A percentile compares a stretch with the other conserved stretches of the same genome.
phyloP scores from a whole-genome alignment of 2,113 vertebrate species.

The Vidua chalybeata region DNA sequence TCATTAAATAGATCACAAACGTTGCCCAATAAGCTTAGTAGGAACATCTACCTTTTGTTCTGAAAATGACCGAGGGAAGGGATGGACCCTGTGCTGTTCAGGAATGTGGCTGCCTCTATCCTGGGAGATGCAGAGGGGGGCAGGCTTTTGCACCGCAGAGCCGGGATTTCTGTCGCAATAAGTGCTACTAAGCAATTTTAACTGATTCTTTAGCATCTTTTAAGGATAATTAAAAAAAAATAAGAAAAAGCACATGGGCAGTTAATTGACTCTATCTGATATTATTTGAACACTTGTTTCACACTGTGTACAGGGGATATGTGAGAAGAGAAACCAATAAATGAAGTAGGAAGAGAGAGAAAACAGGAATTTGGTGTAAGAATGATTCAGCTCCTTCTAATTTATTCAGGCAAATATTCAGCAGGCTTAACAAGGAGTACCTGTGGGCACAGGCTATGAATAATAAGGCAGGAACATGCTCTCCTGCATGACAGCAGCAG shows the following conservation, averaged over 20 bases:
- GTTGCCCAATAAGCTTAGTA: not conserved
- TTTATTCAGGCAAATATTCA: slow-evolving; percentile 57
- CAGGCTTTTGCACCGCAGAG: not conserved
- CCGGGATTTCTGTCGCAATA: slow-evolving; percentile 30
- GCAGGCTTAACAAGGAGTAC: slow-evolving; percentile 9
- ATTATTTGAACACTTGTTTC: not conserved
- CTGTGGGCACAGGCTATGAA: slow-evolving; percentile 32
- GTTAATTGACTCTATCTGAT: not conserved
- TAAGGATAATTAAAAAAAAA: not conserved
- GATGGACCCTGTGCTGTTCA: not conserved
- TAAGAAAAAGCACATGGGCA: not conserved
- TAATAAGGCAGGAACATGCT: slow-evolving; percentile 36
- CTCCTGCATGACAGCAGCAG: not conserved
- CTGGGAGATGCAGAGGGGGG: not conserved
- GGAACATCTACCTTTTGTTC: not conserved
- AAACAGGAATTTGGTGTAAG: slow-evolving; percentile 40
- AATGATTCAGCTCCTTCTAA: slow-evolving; percentile 68
- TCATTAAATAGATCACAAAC: not conserved
- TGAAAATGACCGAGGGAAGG: not conserved
- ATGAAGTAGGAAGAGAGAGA: slow-evolving; percentile 9
- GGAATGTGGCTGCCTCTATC: not conserved
- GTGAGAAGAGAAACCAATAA: not conserved
- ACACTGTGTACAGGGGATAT: not conserved
- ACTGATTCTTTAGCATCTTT: not conserved
- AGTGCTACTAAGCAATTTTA: not conserved